A percentile compares a stretch with the other conserved stretches of the same genome.
Evolutionary conservation across 1,140 invertebrate genomes (phyloP).

Genomic region (Meloidogyne exigua): DNA sequence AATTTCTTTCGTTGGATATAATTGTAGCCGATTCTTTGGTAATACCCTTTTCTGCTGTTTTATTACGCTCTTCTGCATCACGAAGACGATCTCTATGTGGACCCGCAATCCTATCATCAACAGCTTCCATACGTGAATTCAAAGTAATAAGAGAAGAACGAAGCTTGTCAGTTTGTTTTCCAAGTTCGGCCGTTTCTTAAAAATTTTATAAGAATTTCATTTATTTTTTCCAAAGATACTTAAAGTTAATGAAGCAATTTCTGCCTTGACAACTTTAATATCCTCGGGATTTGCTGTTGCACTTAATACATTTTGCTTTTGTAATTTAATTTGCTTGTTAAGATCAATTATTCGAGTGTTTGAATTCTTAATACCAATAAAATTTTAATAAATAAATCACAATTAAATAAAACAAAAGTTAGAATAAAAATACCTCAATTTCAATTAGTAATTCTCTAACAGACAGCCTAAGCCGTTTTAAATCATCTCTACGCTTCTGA

Average conservation of each 20-base stretch:
- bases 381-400: background rate
- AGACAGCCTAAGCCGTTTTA: conserved; percentile 5
- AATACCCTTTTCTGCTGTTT: conserved; percentile 73
- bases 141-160: conserved; percentile 70
- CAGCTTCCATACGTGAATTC: conserved; percentile 75
- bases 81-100: conserved; percentile 74
- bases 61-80: conserved; percentile 72
- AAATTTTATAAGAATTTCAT: background rate
- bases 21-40: conserved; percentile 77
- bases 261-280: background rate
- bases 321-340: conserved; percentile 11
- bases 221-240: conserved; percentile 22
- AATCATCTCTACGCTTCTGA: conserved; percentile 14
- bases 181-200: conserved; percentile 70
- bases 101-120: conserved; percentile 74
- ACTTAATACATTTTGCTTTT: conserved; percentile 25
- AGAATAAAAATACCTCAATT: conserved; percentile 1
- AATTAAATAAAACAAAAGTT: background rate
- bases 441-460: conserved; percentile 11
- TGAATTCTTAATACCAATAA: background rate
- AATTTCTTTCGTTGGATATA: conserved; percentile 73
- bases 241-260: conserved; percentile 15
- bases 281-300: conserved; percentile 25
- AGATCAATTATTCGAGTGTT: conserved; percentile 1
- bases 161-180: conserved; percentile 69